These are phyloP conservation scores for Chalcis sispes DNA, from an alignment of 2,888 invertebrate species.

Conservation along the genomic window DNA sequence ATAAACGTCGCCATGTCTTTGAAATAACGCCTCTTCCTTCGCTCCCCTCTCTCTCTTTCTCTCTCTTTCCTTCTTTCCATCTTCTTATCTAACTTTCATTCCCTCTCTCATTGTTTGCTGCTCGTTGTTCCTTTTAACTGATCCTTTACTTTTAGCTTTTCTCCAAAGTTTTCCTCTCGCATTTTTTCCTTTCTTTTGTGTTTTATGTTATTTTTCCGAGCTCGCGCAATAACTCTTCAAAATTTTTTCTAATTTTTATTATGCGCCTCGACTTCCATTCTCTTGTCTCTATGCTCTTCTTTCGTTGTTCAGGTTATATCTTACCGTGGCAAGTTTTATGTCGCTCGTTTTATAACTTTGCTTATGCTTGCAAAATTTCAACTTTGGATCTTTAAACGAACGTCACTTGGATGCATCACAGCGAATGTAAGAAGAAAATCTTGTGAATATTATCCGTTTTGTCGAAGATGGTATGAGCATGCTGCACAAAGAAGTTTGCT, in stretches of 20 bases:
- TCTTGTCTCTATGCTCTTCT: background rate
- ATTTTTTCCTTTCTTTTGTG: background rate
- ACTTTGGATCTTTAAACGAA: constrained; percentile 4
- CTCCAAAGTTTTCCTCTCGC: background rate
- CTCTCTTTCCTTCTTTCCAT: background rate
- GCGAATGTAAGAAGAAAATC: too few species aligned
- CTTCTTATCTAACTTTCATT: constrained; percentile 14
- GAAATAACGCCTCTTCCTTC: constrained; percentile 16
- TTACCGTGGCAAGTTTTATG: too few species aligned
- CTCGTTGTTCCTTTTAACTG: too few species aligned
- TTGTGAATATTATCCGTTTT: too few species aligned
- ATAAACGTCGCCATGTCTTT: constrained; percentile 70
- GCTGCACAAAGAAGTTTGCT: too few species aligned
- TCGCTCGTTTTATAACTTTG: constrained; percentile 9
- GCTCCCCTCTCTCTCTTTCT: constrained; percentile 7
- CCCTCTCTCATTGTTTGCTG: too few species aligned
- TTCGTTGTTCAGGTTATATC: too few species aligned
- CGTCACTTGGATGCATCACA: background rate
- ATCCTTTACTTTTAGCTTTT: background rate
- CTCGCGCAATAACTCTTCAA: too few species aligned
- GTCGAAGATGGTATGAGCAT: too few species aligned
- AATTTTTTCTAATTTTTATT: constrained; percentile 9
- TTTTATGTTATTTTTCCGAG: too few species aligned
- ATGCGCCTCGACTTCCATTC: background rate
- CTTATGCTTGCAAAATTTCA: constrained; percentile 10